A percentile compares a stretch with the other conserved stretches of the same genome.
Conservation (phyloP, 2,113 vertebrate species). For the Clarias magur region DNA sequence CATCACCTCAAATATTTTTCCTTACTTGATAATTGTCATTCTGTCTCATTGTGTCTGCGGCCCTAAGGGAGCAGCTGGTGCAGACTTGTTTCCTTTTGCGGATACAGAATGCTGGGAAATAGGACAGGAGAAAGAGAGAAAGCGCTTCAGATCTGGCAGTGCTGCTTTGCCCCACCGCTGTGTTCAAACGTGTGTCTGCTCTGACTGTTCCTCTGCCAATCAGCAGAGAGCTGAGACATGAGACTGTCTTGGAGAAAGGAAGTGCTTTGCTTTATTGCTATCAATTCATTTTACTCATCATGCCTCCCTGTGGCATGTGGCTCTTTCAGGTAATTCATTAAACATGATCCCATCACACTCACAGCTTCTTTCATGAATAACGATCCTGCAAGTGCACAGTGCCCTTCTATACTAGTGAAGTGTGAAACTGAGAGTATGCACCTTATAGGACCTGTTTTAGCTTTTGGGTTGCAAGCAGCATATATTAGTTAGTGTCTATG, state of each 20-base stretch:
- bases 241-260: slow-evolving; percentile 19
- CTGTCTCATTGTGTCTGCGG: slow-evolving; percentile 13
- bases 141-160: slow-evolving; percentile 33
- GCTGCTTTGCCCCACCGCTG: slow-evolving; percentile 34
- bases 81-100: slow-evolving; percentile 32
- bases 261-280: slow-evolving; percentile 2
- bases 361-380: background rate
- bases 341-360: background rate
- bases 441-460: background rate
- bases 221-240: slow-evolving; percentile 20
- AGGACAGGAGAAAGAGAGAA: slow-evolving; percentile 40
- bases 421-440: background rate
- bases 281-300: slow-evolving; percentile 7
- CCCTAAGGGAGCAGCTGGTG: slow-evolving; percentile 31
- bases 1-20: background rate
- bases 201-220: slow-evolving; percentile 44
- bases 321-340: slow-evolving; percentile 17
- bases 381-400: background rate
- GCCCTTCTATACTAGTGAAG: background rate
- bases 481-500: background rate
- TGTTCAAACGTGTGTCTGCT: slow-evolving; percentile 25
- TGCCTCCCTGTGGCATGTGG: background rate
- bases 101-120: slow-evolving; percentile 36
- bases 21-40: slow-evolving; percentile 17
- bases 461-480: background rate